Conservation (phyloP, 2,888 invertebrate genomes). For the Melanophora roralis region DNA sequence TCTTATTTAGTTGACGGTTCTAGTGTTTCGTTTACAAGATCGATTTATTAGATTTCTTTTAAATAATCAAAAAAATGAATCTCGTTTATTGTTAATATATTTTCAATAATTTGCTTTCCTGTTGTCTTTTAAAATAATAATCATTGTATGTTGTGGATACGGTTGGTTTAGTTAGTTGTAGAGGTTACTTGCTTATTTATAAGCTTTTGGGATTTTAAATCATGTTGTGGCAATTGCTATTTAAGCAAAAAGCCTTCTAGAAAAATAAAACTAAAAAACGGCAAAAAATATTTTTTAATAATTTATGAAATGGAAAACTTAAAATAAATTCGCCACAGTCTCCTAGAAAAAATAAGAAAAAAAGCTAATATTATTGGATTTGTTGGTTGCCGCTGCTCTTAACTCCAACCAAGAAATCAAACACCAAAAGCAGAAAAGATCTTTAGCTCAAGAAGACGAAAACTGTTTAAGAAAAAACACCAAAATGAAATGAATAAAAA, state of each 20-base stretch:
- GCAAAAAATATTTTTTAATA: constrained; percentile 47
- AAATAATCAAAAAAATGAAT: constrained; percentile 14
- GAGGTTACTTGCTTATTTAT: not conserved
- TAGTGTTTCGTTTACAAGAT: not conserved
- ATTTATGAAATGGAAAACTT: constrained; percentile 58
- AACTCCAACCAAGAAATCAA: not conserved
- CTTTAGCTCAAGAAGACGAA: not conserved
- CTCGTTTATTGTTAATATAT: not conserved
- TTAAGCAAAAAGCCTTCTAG: constrained; percentile 28
- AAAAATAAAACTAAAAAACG: not conserved
- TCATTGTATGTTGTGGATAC: constrained; percentile 39
- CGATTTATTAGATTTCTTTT: constrained; percentile 24
- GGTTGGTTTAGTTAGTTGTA: not conserved
- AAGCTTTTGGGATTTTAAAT: constrained; percentile 26
- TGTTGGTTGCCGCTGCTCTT: not conserved
- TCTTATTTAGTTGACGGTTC: not conserved
- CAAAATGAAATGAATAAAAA: constrained; percentile 22
- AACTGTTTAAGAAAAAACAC: constrained; percentile 20
- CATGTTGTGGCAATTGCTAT: constrained; percentile 1
- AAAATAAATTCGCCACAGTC: constrained; percentile 39
- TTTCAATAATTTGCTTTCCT: not conserved
- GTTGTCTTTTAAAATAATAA: constrained; percentile 44
- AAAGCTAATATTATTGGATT: constrained; percentile 38
- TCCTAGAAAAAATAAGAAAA: not conserved
- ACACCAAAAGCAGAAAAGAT: constrained; percentile 13